These are phyloP conservation scores for Gasteruption jaculator DNA, from an alignment of 2,888 invertebrate species.

Conservation along the genomic window DNA sequence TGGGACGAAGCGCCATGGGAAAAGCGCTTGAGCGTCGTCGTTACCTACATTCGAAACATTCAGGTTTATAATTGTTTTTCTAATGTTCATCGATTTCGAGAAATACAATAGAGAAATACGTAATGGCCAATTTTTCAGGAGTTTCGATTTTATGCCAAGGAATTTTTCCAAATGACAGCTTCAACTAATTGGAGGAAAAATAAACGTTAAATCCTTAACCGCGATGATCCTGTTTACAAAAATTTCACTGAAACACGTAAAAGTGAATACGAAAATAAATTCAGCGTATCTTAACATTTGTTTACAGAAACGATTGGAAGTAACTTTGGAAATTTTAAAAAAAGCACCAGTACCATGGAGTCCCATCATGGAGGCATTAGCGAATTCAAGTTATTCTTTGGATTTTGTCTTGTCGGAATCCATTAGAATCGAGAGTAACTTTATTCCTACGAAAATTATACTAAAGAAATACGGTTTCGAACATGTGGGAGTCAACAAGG, in stretches of 20 bases:
- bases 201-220: too few relatives aligned
- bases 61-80: constrained; percentile 33
- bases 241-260: too few relatives aligned
- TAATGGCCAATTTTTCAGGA: too few relatives aligned
- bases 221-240: too few relatives aligned
- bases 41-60: constrained; percentile 38
- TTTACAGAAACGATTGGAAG: constrained; percentile 39
- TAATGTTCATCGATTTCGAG: too few relatives aligned
- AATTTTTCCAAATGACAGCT: background rate
- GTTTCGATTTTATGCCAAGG: too few relatives aligned
- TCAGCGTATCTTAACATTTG: constrained; percentile 1
- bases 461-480: constrained; percentile 52
- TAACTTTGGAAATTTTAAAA: constrained; percentile 40
- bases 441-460: constrained; percentile 50
- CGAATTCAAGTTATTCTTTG: constrained; percentile 35
- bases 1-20: constrained; percentile 49
- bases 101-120: too few relatives aligned
- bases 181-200: constrained; percentile 1
- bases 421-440: constrained; percentile 45
- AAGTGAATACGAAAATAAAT: too few relatives aligned
- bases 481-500: constrained; percentile 41
- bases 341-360: constrained; percentile 51
- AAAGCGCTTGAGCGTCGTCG: constrained; percentile 33
- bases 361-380: constrained; percentile 36
- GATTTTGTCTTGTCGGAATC: constrained; percentile 45